Evolutionary conservation across 2,888 invertebrate genomes (phyloP).

Genomic region (Dusona sp.): DNA sequence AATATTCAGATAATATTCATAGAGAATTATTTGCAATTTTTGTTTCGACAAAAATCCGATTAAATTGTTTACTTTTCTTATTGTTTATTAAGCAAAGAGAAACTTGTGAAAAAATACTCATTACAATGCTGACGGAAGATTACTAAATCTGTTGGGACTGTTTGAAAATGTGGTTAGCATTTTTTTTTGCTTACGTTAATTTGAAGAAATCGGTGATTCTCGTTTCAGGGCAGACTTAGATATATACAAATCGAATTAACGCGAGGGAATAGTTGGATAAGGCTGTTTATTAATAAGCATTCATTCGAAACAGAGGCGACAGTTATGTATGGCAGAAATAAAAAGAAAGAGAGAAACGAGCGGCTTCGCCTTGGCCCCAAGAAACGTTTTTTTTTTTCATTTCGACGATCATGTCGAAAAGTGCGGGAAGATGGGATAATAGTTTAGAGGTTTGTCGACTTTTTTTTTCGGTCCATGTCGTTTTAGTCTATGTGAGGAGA

Average conservation of each 20-base stretch:
- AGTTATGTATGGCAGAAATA: not conserved
- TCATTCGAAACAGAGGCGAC: constrained; percentile 7
- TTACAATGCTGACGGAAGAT: not conserved
- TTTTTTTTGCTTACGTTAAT: not conserved
- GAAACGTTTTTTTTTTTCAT: not conserved
- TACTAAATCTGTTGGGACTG: not conserved
- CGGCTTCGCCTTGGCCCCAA: constrained; percentile 23
- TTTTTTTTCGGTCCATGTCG: not conserved
- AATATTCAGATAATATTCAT: too few relatives aligned
- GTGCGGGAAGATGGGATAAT: not conserved
- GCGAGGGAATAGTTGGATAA: constrained; percentile 41
- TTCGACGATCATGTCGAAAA: constrained; percentile 35
- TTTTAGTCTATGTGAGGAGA: not conserved
- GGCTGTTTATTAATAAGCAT: constrained; percentile 52
- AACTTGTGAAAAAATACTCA: not conserved
- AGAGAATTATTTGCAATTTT: too few relatives aligned
- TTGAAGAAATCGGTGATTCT: not conserved
- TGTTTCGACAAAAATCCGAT: too few relatives aligned
- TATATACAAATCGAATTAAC: constrained; percentile 28
- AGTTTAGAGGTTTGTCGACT: constrained; percentile 9
- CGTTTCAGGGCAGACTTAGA: not conserved
- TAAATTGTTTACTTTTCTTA: too few relatives aligned
- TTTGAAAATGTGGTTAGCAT: not conserved
- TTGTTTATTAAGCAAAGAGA: not conserved
- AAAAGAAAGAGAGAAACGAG: constrained; percentile 1